Percentiles rank a stretch among this genome's conserved stretches.
Conservation (phyloP, 2,888 invertebrate species). For the Heterodera filipjevi region DNA sequence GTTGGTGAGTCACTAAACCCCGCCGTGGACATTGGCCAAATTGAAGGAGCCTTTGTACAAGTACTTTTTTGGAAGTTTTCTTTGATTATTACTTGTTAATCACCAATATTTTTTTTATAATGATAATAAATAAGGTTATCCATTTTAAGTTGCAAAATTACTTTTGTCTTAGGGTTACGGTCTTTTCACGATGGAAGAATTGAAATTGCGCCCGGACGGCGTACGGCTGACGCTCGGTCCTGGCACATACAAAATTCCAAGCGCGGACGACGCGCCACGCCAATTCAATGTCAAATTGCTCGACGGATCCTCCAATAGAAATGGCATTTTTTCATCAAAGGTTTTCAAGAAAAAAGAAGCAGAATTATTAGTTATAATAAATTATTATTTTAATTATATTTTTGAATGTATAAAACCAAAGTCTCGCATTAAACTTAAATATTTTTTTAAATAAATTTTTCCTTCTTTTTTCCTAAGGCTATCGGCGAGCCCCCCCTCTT, state of each 20-base stretch:
- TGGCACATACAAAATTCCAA: constrained; percentile 90
- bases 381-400: constrained; percentile 48
- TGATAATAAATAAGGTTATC: no score
- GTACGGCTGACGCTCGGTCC: constrained; percentile 81
- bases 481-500: constrained; percentile 94
- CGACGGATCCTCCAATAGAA: constrained; percentile 85
- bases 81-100: no score
- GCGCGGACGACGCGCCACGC: constrained; percentile 85
- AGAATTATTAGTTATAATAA: no score
- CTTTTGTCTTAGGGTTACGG: constrained; percentile 77
- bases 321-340: constrained; percentile 93
- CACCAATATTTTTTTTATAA: no score
- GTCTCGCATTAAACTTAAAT: not conserved
- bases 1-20: constrained; percentile 91
- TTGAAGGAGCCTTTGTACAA: constrained; percentile 91
- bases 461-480: constrained; percentile 74
- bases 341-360: no score
- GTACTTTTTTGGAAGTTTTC: no score
- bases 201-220: constrained; percentile 83
- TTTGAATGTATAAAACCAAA: constrained; percentile 23
- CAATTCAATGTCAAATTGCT: constrained; percentile 89
- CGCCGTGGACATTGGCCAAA: constrained; percentile 93
- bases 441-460: not conserved
- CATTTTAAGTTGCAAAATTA: not conserved
- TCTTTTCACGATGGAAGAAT: constrained; percentile 85